Evolutionary conservation across 2,888 invertebrate species (phyloP), one percentile per base, ranked within the genome.

Genomic region (Formica aserva): DNA sequence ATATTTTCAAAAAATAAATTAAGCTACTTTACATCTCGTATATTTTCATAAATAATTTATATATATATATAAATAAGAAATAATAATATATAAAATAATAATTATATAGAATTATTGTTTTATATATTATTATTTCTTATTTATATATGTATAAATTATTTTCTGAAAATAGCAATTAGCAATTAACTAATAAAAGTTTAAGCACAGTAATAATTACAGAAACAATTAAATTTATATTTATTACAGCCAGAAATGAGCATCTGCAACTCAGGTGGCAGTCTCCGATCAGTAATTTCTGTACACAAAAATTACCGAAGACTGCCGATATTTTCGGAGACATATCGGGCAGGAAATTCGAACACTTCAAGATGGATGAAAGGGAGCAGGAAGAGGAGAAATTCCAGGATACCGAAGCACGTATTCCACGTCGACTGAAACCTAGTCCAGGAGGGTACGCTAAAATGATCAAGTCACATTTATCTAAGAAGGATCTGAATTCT

Each of bases 401-500:
- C n/a, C 84, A 86, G 11, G 88, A 92, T 52, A 91, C 88, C 26
- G 89, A 92, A 72, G 87, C 69, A 0, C 9, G 22, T 5, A 38
- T 92, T 26, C 89, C 91, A 15, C 84, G 86, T 35, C 85, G 87
- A 83, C 26, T 84, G 90, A 96, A 96, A 92, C 93, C 97, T 22
- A 95, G 96, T 4, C 96, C 95, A 0, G 96, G 96, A 90, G 96
- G 97, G 90, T 98, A 98, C 95, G 96, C 96, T 0, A 96, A 96
- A 88, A 94, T 97, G 85, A 98, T 98, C 5, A 98, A 97, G 93
- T 95, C 96, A 29, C 96, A 96, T 90, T 92, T 98, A 8, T 93
- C 94, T 38, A 95, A 96, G 78, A 96, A 96, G 55, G 96, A 97
- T 93, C 94, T 98, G 5, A 96, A 96, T 91, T 97, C 97, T 94